Base-by-base conservation (phyloP, 2,113 vertebrate genomes). In the Hemichromis elongatus region DNA sequence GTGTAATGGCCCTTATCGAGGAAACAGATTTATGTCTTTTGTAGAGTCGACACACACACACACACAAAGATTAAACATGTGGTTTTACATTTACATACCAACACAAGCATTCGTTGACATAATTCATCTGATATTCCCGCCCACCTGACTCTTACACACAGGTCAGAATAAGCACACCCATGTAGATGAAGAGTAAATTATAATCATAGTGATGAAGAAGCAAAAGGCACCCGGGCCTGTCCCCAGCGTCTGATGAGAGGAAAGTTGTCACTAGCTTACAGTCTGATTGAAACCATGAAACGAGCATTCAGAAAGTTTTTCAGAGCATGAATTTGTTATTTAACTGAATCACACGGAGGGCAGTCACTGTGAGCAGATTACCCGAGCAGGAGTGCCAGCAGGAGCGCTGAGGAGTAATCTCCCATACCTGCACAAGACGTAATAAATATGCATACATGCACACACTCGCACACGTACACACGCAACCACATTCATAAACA, bases 171-270 rank as follows among this genome's bases (percentile, higher is more conserved):
- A 55, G 52, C 5, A 19, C 47, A 50, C 28, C 68, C 63, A 56
- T 73, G 35, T 42, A 57, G 81, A 70, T 12, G 1, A 33, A 82
- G 28, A 77, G 66, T 89, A 83, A 91, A 93, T 92, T 88, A 83
- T 90, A 83, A 91, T 92, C 83, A 90, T 6, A 54, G 18, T 83
- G 88, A 90, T 87, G 50, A 90, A 94, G 85, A 26, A 93, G 86
- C 85, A 90, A 92, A 90, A 82, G 82, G 77, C 50, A 68, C 70
- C 45, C 4, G 2, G 61, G 47, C 28, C 40, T 35, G 57, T 86
- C 82, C 57, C 73, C 7, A 2, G 83, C 52, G 30, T 84, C 75
- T 79, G 84, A 83, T 73, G 79, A 81, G 28, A 40, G 56, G 57
- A 89, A 80, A 24, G 50, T 26, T 21, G 61, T 86, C 16, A 2